Evolutionary conservation across 2,888 invertebrate genomes (phyloP), one percentile per base, ranked within the genome.

Genomic region (Tethea ocularis): DNA sequence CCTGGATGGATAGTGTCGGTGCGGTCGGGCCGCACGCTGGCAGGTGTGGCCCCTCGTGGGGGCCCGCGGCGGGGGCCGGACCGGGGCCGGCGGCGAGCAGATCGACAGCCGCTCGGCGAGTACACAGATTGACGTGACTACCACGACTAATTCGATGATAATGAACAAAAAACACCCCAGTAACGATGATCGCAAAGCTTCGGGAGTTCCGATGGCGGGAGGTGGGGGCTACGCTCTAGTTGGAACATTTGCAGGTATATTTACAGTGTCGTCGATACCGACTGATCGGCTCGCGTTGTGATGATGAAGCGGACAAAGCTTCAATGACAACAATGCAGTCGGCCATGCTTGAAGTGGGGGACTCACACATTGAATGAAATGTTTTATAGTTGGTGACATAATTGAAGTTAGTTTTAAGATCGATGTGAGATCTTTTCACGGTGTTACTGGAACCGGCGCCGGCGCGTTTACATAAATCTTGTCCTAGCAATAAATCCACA

Each of bases 51-150:
- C 38, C 0, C 2, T 0, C n/a, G 13, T 23, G 51, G 58, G 8
- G 29, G n/a, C n/a, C n/a, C 29, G 29, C 6, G 33, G 13, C 38
- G 38, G 51, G 54, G 57, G 56, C 56, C 56, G 58, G 56, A 17
- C 23, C 58, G 51, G 52, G 54, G 46, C 57, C 60, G 17, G 54
- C 41, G 23, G 58, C 57, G 54, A 61, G 24, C 15, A 15, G 36
- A 15, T 3, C 15, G 41, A 62, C 46, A 33, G 60, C 59, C 63
- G 62, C 63, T 56, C 62, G 53, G 58, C 57, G 54, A 62, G 66
- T 64, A 66, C n/a, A n/a, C n/a, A n/a, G 1, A 67, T 64, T 62
- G 60, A 64, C 71, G 70, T 71, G 73, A 64, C 67, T 33, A 62
- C 66, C 64, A 67, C 62, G 59, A 64, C 24, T 56, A 61, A 57